phyloP scores from a whole-genome alignment of 2,797 vertebrate genomes.

The Clarias fuscus region DNA sequence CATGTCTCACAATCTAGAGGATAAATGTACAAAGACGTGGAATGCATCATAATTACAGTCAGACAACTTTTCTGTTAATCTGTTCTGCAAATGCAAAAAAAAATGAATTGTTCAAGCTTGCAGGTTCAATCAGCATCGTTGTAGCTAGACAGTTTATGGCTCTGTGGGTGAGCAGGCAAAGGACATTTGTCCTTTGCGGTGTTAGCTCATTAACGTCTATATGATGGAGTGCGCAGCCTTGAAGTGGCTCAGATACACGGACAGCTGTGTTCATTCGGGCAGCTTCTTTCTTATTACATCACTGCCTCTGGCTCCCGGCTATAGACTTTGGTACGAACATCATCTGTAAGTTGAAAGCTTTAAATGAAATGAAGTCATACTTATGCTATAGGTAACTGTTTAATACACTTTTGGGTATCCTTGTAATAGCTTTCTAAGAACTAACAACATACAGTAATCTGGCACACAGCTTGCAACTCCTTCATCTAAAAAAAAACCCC shows the following conservation, averaged over 20 bases:
- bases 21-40: neutral
- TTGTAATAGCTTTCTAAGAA: neutral
- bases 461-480: neutral
- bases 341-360: neutral
- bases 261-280: neutral
- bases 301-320: neutral
- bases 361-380: neutral
- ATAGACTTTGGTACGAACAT: neutral
- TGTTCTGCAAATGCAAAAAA: neutral
- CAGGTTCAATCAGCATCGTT: neutral
- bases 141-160: neutral
- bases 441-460: neutral
- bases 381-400: neutral
- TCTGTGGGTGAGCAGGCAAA: constrained; percentile 6
- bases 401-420: neutral
- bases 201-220: constrained; percentile 14
- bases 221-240: constrained; percentile 7
- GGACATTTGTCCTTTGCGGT: constrained; percentile 11
- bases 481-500: neutral
- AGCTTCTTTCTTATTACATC: neutral
- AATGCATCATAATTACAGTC: neutral
- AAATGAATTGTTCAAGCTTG: neutral
- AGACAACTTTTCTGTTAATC: neutral
- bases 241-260: constrained; percentile 4
- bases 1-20: neutral